Evolutionary conservation across 2,113 vertebrate species (phyloP).

Genomic region (Otus sunia): DNA sequence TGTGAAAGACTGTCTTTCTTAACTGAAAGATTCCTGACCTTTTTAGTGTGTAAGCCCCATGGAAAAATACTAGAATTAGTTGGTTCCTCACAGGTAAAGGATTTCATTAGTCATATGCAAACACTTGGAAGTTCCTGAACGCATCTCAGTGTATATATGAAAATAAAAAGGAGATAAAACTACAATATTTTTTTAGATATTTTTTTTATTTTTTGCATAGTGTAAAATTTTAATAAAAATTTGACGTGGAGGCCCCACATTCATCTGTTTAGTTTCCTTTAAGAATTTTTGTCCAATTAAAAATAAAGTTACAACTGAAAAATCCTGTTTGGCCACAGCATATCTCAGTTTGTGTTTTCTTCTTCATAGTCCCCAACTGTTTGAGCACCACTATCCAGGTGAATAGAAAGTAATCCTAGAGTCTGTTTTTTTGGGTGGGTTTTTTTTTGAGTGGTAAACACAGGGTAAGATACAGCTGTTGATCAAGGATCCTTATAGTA

Average conservation of each 20-base stretch:
- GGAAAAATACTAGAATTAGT: slow-evolving; percentile 57
- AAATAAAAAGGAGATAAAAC: slow-evolving; percentile 78
- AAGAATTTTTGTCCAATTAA: slow-evolving; percentile 61
- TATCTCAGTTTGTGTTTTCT: slow-evolving; percentile 58
- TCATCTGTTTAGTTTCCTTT: slow-evolving; percentile 65
- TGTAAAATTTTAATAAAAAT: slow-evolving; percentile 77
- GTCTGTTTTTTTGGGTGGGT: not conserved
- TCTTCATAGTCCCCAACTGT: slow-evolving; percentile 9
- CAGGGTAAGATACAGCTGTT: slow-evolving; percentile 48
- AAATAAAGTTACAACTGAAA: slow-evolving; percentile 46
- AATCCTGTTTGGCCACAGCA: slow-evolving; percentile 62
- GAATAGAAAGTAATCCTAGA: slow-evolving; percentile 25
- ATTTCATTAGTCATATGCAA: slow-evolving; percentile 71
- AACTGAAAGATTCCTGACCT: slow-evolving; percentile 58
- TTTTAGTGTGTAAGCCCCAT: slow-evolving; percentile 60
- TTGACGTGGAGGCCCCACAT: slow-evolving; percentile 65
- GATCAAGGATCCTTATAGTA: slow-evolving; percentile 43
- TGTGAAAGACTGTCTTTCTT: not conserved
- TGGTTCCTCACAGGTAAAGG: slow-evolving; percentile 43
- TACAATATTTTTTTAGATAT: slow-evolving; percentile 78
- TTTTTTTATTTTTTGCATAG: slow-evolving; percentile 80
- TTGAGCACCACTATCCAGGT: not conserved
- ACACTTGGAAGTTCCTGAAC: slow-evolving; percentile 71
- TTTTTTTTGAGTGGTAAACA: slow-evolving; percentile 37
- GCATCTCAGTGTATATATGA: slow-evolving; percentile 77